These are phyloP conservation scores for Clanis bilineata DNA, from an alignment of 2,888 invertebrate species.

Conservation along the genomic window DNA sequence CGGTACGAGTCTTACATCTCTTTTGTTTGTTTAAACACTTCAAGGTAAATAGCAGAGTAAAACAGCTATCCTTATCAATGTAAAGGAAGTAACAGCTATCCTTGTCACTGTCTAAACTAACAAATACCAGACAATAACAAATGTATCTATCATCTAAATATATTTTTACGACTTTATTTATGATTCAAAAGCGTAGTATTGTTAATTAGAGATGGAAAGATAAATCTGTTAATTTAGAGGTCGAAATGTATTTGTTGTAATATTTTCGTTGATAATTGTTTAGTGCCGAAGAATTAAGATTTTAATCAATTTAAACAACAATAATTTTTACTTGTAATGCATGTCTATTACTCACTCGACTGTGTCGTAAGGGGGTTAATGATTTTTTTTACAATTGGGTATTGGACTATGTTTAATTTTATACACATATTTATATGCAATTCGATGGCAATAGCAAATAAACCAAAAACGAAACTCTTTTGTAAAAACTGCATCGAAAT, in stretches of 20 bases:
- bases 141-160: background rate
- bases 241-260: background rate
- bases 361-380: too few relatives aligned
- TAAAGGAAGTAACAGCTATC: background rate
- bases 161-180: background rate
- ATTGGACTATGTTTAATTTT: too few relatives aligned
- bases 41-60: background rate
- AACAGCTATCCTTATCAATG: background rate
- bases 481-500: too few relatives aligned
- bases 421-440: too few relatives aligned
- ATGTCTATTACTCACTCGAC: background rate
- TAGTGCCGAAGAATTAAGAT: background rate
- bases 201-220: background rate
- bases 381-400: too few relatives aligned
- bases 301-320: background rate
- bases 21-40: background rate
- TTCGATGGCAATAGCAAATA: too few relatives aligned
- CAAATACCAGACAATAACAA: background rate
- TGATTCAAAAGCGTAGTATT: background rate
- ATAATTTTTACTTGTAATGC: background rate
- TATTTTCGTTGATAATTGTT: background rate
- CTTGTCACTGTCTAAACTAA: background rate
- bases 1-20: too few relatives aligned
- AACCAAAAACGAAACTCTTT: too few relatives aligned
- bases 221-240: background rate